phyloP scores from a whole-genome alignment of 2,113 vertebrate species.

The Zapornia atra region DNA sequence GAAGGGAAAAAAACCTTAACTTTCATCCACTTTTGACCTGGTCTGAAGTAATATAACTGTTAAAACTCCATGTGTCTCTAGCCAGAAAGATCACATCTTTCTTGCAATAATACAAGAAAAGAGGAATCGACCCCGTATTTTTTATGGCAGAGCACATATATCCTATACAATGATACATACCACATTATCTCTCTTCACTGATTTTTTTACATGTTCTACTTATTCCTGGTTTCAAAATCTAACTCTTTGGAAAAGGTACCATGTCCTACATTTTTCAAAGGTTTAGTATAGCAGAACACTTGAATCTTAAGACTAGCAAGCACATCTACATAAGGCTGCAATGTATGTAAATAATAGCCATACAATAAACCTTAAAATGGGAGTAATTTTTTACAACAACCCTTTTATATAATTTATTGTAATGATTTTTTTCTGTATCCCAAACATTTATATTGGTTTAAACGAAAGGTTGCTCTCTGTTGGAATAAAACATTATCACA shows the following conservation, averaged over 20 bases:
- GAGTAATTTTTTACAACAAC: not conserved
- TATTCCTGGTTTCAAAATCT: not conserved
- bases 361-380: not conserved
- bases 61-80: not conserved
- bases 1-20: not conserved
- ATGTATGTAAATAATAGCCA: not conserved
- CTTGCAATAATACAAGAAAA: not conserved
- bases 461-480: not conserved
- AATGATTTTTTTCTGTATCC: not conserved
- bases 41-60: not conserved
- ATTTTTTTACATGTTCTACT: not conserved
- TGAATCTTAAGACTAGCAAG: not conserved
- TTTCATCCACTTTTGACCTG: not conserved
- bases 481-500: not conserved
- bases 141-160: not conserved
- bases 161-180: not conserved
- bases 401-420: not conserved
- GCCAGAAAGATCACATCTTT: not conserved
- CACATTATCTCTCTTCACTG: not conserved
- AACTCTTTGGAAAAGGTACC: not conserved
- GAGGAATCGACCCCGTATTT: not conserved
- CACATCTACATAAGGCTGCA: not conserved
- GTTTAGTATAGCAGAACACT: not conserved
- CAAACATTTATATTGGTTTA: not conserved
- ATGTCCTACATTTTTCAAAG: not conserved